Percentiles rank a stretch among this genome's conserved stretches.
phyloP scores from a whole-genome alignment of 2,113 vertebrate genomes.

The Pitta sordida region DNA sequence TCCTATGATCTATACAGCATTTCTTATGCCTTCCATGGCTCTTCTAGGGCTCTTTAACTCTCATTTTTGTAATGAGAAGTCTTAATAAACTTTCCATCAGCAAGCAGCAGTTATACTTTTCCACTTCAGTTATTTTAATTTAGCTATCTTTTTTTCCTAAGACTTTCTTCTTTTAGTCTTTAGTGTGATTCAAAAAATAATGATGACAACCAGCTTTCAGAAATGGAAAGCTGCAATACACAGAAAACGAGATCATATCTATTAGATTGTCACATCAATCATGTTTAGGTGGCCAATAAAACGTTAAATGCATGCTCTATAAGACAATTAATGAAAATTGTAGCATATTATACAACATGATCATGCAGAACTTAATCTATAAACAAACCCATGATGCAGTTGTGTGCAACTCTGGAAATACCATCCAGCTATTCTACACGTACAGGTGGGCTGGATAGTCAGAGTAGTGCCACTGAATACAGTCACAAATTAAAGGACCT shows the following conservation, averaged over 20 bases:
- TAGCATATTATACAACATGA: not conserved
- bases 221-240: not conserved
- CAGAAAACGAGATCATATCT: not conserved
- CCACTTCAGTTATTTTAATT: not conserved
- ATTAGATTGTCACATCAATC: not conserved
- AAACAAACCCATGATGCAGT: not conserved
- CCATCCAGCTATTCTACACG: not conserved
- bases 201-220: not conserved
- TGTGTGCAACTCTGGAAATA: not conserved
- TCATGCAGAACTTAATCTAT: not conserved
- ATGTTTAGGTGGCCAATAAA: not conserved
- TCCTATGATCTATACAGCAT: not conserved
- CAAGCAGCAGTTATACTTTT: not conserved
- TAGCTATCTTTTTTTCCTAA: not conserved
- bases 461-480: not conserved
- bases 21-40: not conserved
- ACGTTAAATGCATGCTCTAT: not conserved
- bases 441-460: not conserved
- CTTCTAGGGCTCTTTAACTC: not conserved
- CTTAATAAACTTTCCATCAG: not conserved
- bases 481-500: not conserved
- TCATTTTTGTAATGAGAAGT: not conserved
- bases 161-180: not conserved
- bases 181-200: not conserved
- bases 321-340: not conserved